Evolutionary conservation across 2,797 vertebrate genomes (phyloP).

Genomic region (Rhyacichthys aspro): DNA sequence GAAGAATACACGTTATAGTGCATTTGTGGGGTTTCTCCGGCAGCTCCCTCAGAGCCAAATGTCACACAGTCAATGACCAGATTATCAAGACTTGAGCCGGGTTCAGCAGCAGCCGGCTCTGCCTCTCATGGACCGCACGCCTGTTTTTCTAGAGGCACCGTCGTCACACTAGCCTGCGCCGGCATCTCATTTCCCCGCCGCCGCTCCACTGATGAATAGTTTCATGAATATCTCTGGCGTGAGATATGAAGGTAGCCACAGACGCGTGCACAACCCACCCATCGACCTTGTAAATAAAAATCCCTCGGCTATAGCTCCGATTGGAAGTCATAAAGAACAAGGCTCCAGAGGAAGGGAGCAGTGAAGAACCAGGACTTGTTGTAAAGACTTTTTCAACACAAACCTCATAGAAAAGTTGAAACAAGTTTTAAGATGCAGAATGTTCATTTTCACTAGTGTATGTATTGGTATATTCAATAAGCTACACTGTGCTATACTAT

Average conservation of each 20-base stretch:
- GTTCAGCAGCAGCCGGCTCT: conserved; percentile 1
- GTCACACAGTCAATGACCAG: conserved; percentile 22
- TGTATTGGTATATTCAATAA: too few species aligned
- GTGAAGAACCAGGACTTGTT: not conserved
- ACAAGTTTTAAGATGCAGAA: too few species aligned
- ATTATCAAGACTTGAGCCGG: conserved; percentile 21
- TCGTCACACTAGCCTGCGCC: conserved; percentile 31
- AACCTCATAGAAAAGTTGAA: conserved; percentile 1
- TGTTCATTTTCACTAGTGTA: too few species aligned
- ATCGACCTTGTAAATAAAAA: conserved; percentile 50
- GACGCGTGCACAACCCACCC: conserved; percentile 26
- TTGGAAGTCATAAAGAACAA: conserved; percentile 28
- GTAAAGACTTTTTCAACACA: conserved; percentile 5
- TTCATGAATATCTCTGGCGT: conserved; percentile 53
- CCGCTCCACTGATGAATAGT: conserved; percentile 49
- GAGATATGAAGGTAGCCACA: conserved; percentile 31
- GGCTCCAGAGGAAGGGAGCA: conserved; percentile 1
- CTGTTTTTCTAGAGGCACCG: conserved; percentile 21
- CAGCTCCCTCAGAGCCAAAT: not conserved
- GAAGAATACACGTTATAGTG: not conserved
- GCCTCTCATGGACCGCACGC: not conserved
- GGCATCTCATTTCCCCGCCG: conserved; percentile 37
- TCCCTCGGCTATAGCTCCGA: conserved; percentile 23
- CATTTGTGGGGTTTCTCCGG: too few species aligned
- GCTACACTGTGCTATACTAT: too few species aligned